Conservation (phyloP, 2,113 vertebrate genomes). For the Chroicocephalus ridibundus region DNA sequence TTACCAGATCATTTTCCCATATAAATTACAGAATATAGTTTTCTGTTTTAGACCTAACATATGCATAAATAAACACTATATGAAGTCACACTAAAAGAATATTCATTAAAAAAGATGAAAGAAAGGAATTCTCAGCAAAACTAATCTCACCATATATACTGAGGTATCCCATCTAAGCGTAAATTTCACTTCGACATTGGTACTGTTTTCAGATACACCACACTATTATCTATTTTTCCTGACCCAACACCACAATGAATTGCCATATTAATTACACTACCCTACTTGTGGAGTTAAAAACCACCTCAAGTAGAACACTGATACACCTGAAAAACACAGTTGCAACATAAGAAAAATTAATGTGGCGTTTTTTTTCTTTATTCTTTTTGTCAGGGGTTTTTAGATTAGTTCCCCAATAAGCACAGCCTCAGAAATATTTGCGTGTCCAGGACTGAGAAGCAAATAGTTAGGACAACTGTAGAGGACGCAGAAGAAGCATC, state of each 20-base stretch:
- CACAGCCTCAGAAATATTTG: not conserved
- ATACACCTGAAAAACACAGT: not conserved
- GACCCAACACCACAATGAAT: not conserved
- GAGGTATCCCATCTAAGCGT: not conserved
- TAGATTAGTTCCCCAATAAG: rapidly evolving
- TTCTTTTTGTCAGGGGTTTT: not conserved
- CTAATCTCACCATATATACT: not conserved
- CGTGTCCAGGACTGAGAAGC: not conserved
- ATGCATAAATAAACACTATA: not conserved
- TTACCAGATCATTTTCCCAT: not conserved
- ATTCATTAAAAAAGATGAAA: not conserved
- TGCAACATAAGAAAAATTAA: not conserved
- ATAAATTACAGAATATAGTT: not conserved
- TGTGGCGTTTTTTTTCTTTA: rapidly evolving
- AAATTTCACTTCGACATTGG: not conserved
- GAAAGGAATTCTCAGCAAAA: not conserved
- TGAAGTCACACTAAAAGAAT: not conserved
- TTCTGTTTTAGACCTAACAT: not conserved
- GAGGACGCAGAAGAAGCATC: not conserved
- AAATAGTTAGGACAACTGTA: not conserved
- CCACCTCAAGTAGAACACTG: not conserved
- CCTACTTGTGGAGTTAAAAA: not conserved
- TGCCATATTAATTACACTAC: not conserved
- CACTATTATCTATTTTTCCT: not conserved
- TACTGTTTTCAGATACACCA: not conserved